Evolutionary conservation across 2,888 invertebrate species (phyloP).

Genomic region (Baronia brevicornis): DNA sequence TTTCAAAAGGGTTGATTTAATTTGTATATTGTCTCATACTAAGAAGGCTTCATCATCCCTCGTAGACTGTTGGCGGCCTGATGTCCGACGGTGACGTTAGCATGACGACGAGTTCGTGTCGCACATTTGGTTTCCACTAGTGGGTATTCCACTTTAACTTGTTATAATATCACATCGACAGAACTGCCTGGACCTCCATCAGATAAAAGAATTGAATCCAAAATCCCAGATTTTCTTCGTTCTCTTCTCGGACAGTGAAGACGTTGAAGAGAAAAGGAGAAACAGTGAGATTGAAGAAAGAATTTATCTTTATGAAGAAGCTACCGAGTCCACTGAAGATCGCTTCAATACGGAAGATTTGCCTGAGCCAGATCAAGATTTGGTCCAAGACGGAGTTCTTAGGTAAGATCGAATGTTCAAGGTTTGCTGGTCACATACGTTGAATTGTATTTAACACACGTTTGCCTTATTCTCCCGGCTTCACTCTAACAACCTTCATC

Average conservation of each 20-base stretch:
- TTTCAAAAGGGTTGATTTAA: background rate
- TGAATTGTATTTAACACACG: too few species aligned
- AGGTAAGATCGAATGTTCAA: conserved; percentile 20
- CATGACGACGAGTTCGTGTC: too few species aligned
- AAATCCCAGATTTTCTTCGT: conserved; percentile 57
- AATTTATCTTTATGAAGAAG: conserved; percentile 25
- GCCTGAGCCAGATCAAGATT: conserved; percentile 42
- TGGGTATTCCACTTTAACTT: too few species aligned
- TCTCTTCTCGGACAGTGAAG: conserved; percentile 48
- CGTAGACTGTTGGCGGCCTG: too few species aligned
- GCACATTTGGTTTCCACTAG: too few species aligned
- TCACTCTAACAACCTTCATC: too few species aligned
- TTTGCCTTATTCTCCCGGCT: too few species aligned
- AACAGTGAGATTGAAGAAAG: conserved; percentile 15
- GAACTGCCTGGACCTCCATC: conserved; percentile 68
- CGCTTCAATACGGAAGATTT: conserved; percentile 34
- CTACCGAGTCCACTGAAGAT: conserved; percentile 41
- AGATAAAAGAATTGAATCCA: conserved; percentile 54
- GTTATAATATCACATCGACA: conserved; percentile 25
- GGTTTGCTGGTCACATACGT: background rate
- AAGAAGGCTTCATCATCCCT: too few species aligned
- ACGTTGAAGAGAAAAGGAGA: conserved; percentile 20
- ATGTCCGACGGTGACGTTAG: too few species aligned
- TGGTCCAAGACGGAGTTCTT: conserved; percentile 23
- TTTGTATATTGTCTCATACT: background rate